These are phyloP conservation scores for Eubasilissa splendida DNA, from an alignment of 2,888 invertebrate genomes.

Conservation along the genomic window DNA sequence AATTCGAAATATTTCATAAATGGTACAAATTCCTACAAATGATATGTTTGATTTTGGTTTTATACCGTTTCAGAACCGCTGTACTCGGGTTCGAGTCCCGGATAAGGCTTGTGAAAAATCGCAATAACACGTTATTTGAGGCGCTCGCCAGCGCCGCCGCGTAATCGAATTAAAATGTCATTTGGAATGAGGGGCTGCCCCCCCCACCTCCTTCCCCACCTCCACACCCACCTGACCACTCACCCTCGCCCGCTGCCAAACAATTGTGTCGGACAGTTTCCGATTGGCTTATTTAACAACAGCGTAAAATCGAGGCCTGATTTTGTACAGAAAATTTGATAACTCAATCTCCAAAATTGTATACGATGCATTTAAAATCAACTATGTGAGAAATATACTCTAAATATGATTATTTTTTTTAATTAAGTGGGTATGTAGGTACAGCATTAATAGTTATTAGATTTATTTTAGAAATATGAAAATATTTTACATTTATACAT, in stretches of 20 bases:
- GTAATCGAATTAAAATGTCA: conserved; percentile 54
- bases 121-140: conserved; percentile 36
- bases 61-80: too few species aligned
- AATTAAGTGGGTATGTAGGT: too few species aligned
- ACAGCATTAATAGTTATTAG: too few species aligned
- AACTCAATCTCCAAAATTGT: conserved; percentile 1
- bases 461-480: too few species aligned
- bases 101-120: conserved; percentile 48
- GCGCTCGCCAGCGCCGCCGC: conserved; percentile 2
- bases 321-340: not conserved
- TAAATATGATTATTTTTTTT: too few species aligned
- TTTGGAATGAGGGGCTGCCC: conserved; percentile 46
- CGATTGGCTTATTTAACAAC: not conserved
- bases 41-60: not conserved
- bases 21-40: not conserved
- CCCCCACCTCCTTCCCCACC: not conserved
- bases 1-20: not conserved
- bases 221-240: not conserved
- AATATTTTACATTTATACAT: too few species aligned
- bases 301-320: not conserved
- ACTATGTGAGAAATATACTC: not conserved
- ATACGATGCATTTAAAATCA: not conserved
- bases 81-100: not conserved
- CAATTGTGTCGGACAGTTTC: not conserved
- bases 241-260: not conserved